Conservation (phyloP, 2,113 vertebrate genomes). For the Syrrhaptes paradoxus region DNA sequence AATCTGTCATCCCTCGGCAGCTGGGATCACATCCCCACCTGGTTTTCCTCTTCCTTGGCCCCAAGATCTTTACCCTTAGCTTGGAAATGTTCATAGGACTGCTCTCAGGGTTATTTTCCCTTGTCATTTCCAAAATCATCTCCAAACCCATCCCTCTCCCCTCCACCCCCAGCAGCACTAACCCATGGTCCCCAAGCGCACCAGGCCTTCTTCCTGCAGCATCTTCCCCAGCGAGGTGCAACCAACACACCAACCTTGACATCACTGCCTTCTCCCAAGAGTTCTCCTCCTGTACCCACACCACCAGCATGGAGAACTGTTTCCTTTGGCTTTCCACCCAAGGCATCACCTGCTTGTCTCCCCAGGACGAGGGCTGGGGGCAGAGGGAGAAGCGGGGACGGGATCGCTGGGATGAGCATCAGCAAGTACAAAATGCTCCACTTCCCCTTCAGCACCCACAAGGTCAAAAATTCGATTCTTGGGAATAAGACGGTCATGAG, state of each 20-base stretch:
- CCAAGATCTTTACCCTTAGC: fast-evolving
- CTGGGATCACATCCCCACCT: too few species aligned
- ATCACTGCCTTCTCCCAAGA: neutral
- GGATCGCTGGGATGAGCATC: fast-evolving
- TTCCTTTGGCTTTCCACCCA: neutral
- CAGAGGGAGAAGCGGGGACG: neutral
- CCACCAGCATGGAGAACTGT: too few species aligned
- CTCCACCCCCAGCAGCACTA: too few species aligned
- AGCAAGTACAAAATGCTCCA: fast-evolving
- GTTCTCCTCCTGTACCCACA: neutral
- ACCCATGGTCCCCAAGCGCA: fast-evolving
- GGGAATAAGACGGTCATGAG: neutral
- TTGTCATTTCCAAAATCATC: neutral
- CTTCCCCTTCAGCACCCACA: neutral
- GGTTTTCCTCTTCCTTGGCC: neutral
- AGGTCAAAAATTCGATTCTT: neutral
- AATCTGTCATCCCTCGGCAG: neutral
- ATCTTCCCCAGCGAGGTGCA: neutral
- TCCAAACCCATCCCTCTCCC: neutral
- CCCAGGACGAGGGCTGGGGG: neutral
- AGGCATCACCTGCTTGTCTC: too few species aligned
- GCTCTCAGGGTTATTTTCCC: neutral
- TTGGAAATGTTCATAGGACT: neutral
- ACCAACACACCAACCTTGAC: fast-evolving
- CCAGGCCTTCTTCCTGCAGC: neutral